Conservation (phyloP, 1,140 invertebrate species). For the Panagrolaimus sp. region DNA sequence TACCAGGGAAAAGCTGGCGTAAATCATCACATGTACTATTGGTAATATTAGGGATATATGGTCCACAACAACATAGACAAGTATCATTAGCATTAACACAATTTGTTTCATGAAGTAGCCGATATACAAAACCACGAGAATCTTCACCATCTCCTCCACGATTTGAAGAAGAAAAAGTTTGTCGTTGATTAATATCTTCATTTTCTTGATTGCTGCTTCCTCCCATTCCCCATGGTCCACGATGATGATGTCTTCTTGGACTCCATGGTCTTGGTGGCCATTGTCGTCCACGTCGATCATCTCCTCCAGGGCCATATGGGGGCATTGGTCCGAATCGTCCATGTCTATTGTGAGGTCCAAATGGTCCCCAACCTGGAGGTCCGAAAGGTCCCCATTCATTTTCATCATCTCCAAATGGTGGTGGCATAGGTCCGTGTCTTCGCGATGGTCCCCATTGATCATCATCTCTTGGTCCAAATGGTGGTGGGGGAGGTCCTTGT, state of each 20-base stretch:
- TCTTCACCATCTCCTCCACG: background rate
- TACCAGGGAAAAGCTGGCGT: conserved; percentile 4
- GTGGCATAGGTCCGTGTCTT: too few relatives aligned
- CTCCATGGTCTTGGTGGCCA: background rate
- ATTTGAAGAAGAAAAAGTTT: background rate
- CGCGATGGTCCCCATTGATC: too few relatives aligned
- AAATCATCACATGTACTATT: conserved; percentile 14
- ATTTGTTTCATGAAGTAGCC: background rate
- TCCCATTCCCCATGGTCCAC: background rate
- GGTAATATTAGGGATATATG: conserved; percentile 4
- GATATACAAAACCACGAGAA: background rate
- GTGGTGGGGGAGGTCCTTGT: background rate
- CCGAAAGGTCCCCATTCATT: too few relatives aligned
- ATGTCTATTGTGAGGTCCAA: background rate
- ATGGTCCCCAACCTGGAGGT: background rate
- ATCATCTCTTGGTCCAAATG: background rate
- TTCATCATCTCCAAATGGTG: too few relatives aligned
- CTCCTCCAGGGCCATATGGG: background rate
- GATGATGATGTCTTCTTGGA: too few relatives aligned
- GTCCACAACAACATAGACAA: conserved; percentile 14
- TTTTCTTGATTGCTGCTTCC: background rate
- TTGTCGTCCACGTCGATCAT: background rate
- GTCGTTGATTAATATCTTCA: too few relatives aligned
- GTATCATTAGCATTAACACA: background rate
- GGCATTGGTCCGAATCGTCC: background rate